Base-by-base conservation (phyloP, 2,888 invertebrate genomes). In the Lydus trimaculatus region DNA sequence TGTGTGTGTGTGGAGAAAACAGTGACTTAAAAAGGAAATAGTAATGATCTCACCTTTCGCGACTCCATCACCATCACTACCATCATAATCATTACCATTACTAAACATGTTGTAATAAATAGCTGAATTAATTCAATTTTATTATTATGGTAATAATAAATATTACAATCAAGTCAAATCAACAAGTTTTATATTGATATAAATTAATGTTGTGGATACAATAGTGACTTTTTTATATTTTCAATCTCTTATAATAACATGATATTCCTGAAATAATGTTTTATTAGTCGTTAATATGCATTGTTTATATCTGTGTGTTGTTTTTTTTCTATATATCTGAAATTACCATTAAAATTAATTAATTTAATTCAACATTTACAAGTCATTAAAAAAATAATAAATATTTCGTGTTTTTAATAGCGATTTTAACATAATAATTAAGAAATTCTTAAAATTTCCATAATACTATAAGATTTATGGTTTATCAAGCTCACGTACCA, bases 61-160 rank as follows among this genome's bases (percentile, higher is more conserved):
- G 60, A 33, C 33, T 60, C n/a, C 31, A 60, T 60, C 31, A 48
- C 11, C 48, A 43, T 43, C 43, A n/a, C 11, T 4, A 48, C 9
- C 20, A 48, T 48, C 48, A 48, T 48, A 20, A 48, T 48, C 20
- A 48, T 48, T 20, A 48, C 20, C 20, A 17, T 17, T 28, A 58
- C 58, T 15, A 31, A 43, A 63, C 36, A 43, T 48, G 48, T 17
- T 25, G 56, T 58, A 36, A 39, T 62, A 66, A 66, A 66, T 61
- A 52, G 25, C 36, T 36, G 31, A 66, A 62, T 61, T 66, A 66
- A 66, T 58, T 66, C 62, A 66, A 31, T 31, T 66, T 66, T 66
- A 66, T 66, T 66, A 39, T 61, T 33, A 28, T 43, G 56, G 52
- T 65, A 61, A 62, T 66, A 66, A 66, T 66, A 66, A 66, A 66